These are phyloP conservation scores for Acanthacorydalis orientalis DNA, from an alignment of 2,888 invertebrate species.

Conservation along the genomic window DNA sequence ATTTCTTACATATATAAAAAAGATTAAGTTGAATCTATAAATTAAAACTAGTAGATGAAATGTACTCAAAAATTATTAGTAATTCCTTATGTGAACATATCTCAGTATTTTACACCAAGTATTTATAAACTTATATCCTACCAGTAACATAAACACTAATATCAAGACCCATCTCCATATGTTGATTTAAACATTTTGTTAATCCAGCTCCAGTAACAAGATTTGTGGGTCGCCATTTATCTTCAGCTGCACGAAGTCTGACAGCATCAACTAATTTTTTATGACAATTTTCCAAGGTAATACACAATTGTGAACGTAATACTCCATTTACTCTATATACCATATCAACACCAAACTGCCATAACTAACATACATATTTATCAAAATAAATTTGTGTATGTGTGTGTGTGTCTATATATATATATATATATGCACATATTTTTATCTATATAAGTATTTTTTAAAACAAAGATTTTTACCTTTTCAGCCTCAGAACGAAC, in stretches of 20 bases:
- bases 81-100: too few species aligned
- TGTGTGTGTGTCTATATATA: slow-evolving; percentile 1
- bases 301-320: slow-evolving; percentile 56
- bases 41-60: too few species aligned
- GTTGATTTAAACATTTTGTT: slow-evolving; percentile 50
- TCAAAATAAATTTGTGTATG: slow-evolving; percentile 34
- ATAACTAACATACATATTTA: slow-evolving; percentile 24
- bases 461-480: slow-evolving; percentile 20
- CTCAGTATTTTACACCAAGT: too few species aligned
- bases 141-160: slow-evolving; percentile 46
- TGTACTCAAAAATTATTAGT: too few species aligned
- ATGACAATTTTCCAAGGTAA: slow-evolving; percentile 58
- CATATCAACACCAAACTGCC: slow-evolving; percentile 66
- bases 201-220: slow-evolving; percentile 55
- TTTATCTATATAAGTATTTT: background rate
- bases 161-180: slow-evolving; percentile 49
- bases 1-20: background rate
- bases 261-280: slow-evolving; percentile 72
- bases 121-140: slow-evolving; percentile 14
- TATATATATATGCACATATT: background rate
- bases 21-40: background rate
- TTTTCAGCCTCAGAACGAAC: slow-evolving; percentile 58
- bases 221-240: slow-evolving; percentile 72
- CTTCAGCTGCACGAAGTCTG: slow-evolving; percentile 58
- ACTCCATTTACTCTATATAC: slow-evolving; percentile 81